Percentiles rank a stretch among this genome's conserved stretches.
Evolutionary conservation across 2,888 invertebrate genomes (phyloP).

Genomic region (Trisateles emortualis): DNA sequence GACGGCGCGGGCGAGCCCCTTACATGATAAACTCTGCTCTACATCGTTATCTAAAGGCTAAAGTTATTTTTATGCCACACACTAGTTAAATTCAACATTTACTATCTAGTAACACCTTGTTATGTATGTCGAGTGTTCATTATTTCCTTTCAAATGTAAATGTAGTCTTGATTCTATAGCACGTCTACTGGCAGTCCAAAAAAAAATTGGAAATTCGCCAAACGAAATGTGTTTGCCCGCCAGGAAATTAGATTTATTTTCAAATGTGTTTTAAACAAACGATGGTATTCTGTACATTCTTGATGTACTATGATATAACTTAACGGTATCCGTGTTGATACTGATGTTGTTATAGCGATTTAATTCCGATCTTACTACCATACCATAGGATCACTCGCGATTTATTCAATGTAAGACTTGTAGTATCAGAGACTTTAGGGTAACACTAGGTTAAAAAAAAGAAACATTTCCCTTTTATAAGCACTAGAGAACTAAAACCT

Average conservation of each 20-base stretch:
- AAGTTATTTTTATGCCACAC: conserved; percentile 18
- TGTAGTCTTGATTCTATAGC: conserved; percentile 14
- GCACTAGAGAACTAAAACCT: too few species aligned
- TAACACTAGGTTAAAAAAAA: too few species aligned
- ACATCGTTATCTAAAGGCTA: conserved; percentile 39
- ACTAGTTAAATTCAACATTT: too few species aligned
- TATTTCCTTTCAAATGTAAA: background rate
- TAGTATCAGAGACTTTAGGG: too few species aligned
- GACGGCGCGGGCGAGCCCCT: conserved; percentile 52
- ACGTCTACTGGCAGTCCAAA: conserved; percentile 14
- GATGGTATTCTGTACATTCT: conserved; percentile 15
- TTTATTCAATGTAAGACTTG: too few species aligned
- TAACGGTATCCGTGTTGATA: background rate
- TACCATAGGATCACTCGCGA: too few species aligned
- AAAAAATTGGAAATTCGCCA: conserved; percentile 44
- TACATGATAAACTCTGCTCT: conserved; percentile 48
- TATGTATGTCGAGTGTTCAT: background rate
- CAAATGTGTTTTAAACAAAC: conserved; percentile 20
- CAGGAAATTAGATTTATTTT: conserved; percentile 38
- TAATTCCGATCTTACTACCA: too few species aligned
- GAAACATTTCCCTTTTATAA: too few species aligned
- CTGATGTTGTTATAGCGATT: background rate
- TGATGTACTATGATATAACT: conserved; percentile 18
- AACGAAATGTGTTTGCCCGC: conserved; percentile 22
- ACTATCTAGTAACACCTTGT: too few species aligned